Conservation (phyloP, 23 tunicate genomes). For the Diplosoma virens region DNA sequence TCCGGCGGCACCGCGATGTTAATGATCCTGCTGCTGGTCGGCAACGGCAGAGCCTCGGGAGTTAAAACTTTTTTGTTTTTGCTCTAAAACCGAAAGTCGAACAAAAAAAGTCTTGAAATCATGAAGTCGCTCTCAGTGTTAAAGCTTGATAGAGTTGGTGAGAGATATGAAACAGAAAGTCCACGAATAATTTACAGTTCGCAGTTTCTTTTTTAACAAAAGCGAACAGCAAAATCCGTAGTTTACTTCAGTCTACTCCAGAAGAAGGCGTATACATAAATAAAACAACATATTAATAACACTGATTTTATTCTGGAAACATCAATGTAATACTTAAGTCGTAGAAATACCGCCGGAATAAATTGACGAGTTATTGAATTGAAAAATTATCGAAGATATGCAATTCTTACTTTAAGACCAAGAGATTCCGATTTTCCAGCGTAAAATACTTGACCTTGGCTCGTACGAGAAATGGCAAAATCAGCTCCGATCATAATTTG, state of each 20-base stretch:
- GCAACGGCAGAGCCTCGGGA: slow-evolving; percentile 46
- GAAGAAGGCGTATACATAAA: no score
- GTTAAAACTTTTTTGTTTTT: slow-evolving; percentile 25
- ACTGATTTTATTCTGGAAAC: no score
- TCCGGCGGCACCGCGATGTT: slow-evolving; percentile 50
- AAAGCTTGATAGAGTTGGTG: not conserved
- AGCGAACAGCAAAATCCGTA: no score
- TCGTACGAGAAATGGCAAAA: slow-evolving; percentile 32
- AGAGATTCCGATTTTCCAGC: slow-evolving; percentile 47
- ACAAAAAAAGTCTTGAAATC: not conserved
- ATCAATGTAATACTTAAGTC: no score
- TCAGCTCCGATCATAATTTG: slow-evolving; percentile 31
- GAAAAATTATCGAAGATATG: not conserved
- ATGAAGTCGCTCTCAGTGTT: not conserved
- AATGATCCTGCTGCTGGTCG: slow-evolving; percentile 21
- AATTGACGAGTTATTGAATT: not conserved
- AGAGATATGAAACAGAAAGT: no score
- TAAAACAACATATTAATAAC: no score
- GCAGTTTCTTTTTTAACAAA: no score
- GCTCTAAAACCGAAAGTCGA: no score
- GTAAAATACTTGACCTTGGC: slow-evolving; percentile 44
- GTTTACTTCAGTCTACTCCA: no score
- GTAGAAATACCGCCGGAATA: no score
- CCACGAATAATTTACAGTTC: no score
- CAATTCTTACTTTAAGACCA: slow-evolving; percentile 44